Evolutionary conservation across 2,888 invertebrate species (phyloP).

Genomic region (Papilio elwesi): DNA sequence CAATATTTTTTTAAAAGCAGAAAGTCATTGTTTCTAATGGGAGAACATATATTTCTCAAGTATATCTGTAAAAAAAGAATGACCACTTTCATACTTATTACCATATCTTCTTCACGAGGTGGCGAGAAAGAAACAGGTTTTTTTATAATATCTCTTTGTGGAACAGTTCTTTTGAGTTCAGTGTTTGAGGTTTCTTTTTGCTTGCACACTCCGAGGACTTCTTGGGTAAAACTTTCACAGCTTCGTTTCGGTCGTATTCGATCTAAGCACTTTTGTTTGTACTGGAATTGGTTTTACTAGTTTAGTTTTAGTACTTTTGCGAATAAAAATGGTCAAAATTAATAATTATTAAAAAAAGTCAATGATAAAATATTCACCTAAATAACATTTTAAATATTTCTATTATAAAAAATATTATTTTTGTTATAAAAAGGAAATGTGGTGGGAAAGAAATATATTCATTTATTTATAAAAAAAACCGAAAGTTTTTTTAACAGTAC

Average conservation of each 20-base stretch:
- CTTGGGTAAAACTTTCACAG: constrained; percentile 21
- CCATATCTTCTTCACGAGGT: neutral
- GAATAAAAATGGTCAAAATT: neutral
- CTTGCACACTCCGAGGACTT: constrained; percentile 20
- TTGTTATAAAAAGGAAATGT: too few relatives aligned
- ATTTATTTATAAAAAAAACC: too few relatives aligned
- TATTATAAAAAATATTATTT: too few relatives aligned
- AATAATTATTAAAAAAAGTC: neutral
- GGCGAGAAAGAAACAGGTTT: neutral
- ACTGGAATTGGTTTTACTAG: constrained; percentile 1
- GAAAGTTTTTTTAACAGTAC: too few relatives aligned
- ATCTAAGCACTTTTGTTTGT: constrained; percentile 22
- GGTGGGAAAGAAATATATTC: too few relatives aligned
- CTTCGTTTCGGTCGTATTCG: constrained; percentile 17
- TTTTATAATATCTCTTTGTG: constrained; percentile 10
- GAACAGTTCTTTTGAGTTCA: constrained; percentile 17
- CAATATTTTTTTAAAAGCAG: too few relatives aligned
- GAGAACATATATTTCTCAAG: neutral
- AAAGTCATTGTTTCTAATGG: neutral
- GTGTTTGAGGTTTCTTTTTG: constrained; percentile 11
- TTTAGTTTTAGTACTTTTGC: neutral
- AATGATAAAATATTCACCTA: too few relatives aligned
- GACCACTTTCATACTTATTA: neutral
- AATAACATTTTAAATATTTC: too few relatives aligned
- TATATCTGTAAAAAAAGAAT: neutral